phyloP scores from a whole-genome alignment of 2,113 vertebrate genomes.

The Rhea americana region DNA sequence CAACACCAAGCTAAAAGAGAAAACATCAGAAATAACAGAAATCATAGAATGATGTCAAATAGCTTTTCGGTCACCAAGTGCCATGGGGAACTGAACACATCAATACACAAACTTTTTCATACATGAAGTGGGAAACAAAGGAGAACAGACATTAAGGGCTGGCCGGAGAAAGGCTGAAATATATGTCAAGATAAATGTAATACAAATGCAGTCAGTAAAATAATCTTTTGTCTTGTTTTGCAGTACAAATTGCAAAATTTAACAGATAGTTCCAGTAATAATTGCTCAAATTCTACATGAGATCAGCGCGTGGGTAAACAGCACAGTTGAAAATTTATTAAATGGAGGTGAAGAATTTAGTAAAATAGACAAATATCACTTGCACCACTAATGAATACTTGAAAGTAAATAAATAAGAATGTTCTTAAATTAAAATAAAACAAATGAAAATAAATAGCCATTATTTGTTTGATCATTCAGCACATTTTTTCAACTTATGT shows the following conservation, averaged over 20 bases:
- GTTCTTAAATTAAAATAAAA: constrained; percentile 39
- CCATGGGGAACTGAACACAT: constrained; percentile 4
- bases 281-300: not conserved
- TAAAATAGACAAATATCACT: constrained; percentile 15
- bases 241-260: not conserved
- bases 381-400: constrained; percentile 32
- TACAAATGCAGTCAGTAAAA: not conserved
- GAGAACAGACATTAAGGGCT: not conserved
- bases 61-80: not conserved
- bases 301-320: not conserved
- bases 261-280: not conserved
- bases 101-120: not conserved
- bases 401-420: constrained; percentile 32
- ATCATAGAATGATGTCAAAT: not conserved
- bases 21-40: constrained; percentile 29
- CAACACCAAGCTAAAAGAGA: not conserved
- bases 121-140: not conserved
- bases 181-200: not conserved
- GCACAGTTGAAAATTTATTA: constrained; percentile 3
- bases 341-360: not conserved
- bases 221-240: not conserved
- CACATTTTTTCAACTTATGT: not conserved
- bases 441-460: not conserved
- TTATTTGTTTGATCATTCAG: not conserved
- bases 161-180: not conserved